Evolutionary conservation across 2,888 invertebrate genomes (phyloP).

Genomic region (Agrotis segetum): DNA sequence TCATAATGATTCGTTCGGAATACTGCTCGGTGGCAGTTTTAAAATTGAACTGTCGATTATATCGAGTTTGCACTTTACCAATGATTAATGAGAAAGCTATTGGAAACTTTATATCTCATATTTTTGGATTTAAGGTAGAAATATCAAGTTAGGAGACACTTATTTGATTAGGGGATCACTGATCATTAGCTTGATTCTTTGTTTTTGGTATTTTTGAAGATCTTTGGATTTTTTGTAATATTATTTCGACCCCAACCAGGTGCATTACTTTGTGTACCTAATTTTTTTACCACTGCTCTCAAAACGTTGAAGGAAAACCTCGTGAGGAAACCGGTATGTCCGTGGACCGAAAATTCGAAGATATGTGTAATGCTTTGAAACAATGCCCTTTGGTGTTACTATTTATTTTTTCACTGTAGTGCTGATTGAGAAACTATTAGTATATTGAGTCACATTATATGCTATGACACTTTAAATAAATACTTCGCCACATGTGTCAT

Average conservation of each 20-base stretch:
- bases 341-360: too few species aligned
- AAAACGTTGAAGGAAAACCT: too few species aligned
- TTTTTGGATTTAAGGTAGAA: constrained; percentile 23
- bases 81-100: constrained; percentile 57
- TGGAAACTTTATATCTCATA: constrained; percentile 35
- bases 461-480: neutral
- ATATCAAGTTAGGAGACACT: constrained; percentile 24
- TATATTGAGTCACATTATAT: neutral
- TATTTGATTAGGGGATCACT: constrained; percentile 24
- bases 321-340: too few species aligned
- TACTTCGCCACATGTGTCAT: constrained; percentile 3
- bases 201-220: neutral
- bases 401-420: too few species aligned
- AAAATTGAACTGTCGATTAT: constrained; percentile 59
- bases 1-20: constrained; percentile 26
- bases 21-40: constrained; percentile 51
- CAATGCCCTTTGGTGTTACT: too few species aligned
- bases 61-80: constrained; percentile 45
- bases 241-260: too few species aligned
- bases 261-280: too few species aligned
- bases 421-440: too few species aligned
- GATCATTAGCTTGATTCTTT: neutral
- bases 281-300: too few species aligned
- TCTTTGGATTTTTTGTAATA: neutral
- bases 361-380: too few species aligned